Evolutionary conservation across 2,113 vertebrate species (phyloP).

Genomic region (Panthera uncia): DNA sequence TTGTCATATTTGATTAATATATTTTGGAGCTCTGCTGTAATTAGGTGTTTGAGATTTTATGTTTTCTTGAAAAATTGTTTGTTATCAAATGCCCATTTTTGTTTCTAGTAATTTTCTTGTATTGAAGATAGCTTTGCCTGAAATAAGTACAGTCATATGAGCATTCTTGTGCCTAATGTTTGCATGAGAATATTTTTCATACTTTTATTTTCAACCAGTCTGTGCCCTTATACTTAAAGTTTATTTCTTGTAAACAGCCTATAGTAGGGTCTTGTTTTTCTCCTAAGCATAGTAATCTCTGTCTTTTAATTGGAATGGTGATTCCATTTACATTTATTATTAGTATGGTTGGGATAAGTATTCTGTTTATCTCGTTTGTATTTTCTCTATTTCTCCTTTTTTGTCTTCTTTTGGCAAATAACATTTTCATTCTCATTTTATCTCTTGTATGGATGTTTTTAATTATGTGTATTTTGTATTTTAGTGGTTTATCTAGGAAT

Average conservation of each 20-base stretch:
- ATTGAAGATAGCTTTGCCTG: background rate
- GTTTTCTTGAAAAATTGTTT: constrained; percentile 6
- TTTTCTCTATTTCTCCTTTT: background rate
- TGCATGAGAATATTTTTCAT: background rate
- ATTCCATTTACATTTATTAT: background rate
- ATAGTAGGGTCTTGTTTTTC: background rate
- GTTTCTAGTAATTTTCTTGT: background rate
- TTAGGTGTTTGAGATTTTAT: background rate
- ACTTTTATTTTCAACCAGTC: background rate
- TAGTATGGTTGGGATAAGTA: background rate
- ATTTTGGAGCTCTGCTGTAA: background rate
- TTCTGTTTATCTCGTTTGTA: background rate
- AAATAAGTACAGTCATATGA: background rate
- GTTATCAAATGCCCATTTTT: background rate
- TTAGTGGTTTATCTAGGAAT: background rate
- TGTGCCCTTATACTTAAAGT: background rate
- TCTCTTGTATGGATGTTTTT: background rate
- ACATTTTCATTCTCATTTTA: background rate
- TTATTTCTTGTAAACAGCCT: background rate
- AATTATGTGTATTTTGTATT: background rate
- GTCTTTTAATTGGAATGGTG: background rate
- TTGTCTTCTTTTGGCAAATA: background rate
- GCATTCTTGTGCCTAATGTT: background rate
- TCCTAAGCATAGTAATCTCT: background rate
- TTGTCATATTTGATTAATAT: background rate